Evolutionary conservation across 2,797 vertebrate species (phyloP), one percentile per base, ranked within the genome.

Genomic region (Danio albolineatus): DNA sequence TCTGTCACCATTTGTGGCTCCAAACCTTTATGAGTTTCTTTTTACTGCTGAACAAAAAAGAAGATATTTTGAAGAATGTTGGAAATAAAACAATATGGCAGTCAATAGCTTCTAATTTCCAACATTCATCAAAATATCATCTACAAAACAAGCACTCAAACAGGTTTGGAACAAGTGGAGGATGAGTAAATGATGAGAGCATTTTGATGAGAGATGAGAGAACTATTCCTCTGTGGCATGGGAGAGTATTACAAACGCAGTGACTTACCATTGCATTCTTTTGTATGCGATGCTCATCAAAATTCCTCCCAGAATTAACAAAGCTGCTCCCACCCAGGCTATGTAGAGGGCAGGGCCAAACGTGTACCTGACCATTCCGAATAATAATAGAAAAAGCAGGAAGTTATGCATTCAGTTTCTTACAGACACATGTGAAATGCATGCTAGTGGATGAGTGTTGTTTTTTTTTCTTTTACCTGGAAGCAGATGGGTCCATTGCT

Each of bases 271-370:
- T 78, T 90, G 41, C 82, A 97, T 87, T 21, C 91, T 95, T 80
- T 83, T 94, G 89, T 95, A 97, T 73, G 97, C 95, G 2, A 97
- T 80, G 66, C 95, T 96, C 92, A 95, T 95, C 89, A 97, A 87
- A 82, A 96, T 85, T 2, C 97, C 96, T 43, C 94, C 96, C 28
- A 97, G 77, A 0, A 97, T n/a, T 21, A 96, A 88, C 88, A 97
- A 75, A 36, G 94, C 95, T 0, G 95, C 96, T 0, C 94, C 94
- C 0, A 97, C 93, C 97, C 96, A 98, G 73, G 92, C 96, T 0
- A 97, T 92, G 0, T 97, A 98, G 74, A 98, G 93, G 0, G 96
- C 96, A 0, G 96, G 89, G 9, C 97, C 97, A 38, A 98, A 97
- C 0, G 96, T 97, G 89, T 96, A 98, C 88, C 97, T 98, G 86